Evolutionary conservation across 2,113 vertebrate species (phyloP).

Genomic region (Hoplias malabaricus): DNA sequence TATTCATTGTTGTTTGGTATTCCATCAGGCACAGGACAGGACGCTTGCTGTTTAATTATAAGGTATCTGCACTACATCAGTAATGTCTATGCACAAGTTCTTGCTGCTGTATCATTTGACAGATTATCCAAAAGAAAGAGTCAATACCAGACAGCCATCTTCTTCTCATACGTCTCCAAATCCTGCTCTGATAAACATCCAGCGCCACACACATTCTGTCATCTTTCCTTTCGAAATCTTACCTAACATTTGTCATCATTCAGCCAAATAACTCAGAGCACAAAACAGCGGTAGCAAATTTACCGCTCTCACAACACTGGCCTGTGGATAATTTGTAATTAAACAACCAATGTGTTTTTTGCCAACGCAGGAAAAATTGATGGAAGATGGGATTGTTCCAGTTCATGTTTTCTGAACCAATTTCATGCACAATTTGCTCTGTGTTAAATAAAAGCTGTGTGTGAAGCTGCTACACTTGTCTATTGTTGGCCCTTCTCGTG

Average conservation of each 20-base stretch:
- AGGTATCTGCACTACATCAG: slow-evolving; percentile 18
- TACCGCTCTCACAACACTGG: slow-evolving; percentile 30
- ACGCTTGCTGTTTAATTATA: slow-evolving; percentile 1
- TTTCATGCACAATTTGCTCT: slow-evolving; percentile 60
- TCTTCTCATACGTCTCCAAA: not conserved
- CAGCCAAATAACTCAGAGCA: slow-evolving; percentile 19
- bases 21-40: too few relatives aligned
- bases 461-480: slow-evolving; percentile 15
- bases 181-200: not conserved
- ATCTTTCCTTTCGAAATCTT: not conserved
- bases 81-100: not conserved
- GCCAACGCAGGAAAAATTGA: slow-evolving; percentile 48
- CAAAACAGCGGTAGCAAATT: slow-evolving; percentile 5
- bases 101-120: not conserved
- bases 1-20: too few relatives aligned
- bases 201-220: not conserved
- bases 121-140: slow-evolving; percentile 8
- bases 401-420: slow-evolving; percentile 57
- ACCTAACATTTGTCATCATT: slow-evolving; percentile 25
- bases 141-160: not conserved
- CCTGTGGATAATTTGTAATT: slow-evolving; percentile 47
- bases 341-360: slow-evolving; percentile 50
- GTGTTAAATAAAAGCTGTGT: slow-evolving; percentile 35
- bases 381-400: slow-evolving; percentile 51
- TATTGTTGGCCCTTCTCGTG: slow-evolving; percentile 25